phyloP scores from a whole-genome alignment of 2,797 vertebrate genomes.

The Alcedo atthis region DNA sequence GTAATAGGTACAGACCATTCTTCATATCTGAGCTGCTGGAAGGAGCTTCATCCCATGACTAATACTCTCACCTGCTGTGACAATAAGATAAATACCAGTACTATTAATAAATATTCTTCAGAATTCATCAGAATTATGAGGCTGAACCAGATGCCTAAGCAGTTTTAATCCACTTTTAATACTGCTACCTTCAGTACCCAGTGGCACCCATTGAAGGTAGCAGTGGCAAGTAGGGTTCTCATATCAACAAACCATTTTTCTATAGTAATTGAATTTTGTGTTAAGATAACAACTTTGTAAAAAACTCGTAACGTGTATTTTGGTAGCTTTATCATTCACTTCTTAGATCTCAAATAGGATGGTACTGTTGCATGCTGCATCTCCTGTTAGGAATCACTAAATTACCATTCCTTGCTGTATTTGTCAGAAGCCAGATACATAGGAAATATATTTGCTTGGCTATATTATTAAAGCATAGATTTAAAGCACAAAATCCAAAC shows the following conservation, averaged over 20 bases:
- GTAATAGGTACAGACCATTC: not conserved
- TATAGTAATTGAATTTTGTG: not conserved
- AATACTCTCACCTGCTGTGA: not conserved
- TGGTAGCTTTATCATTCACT: not conserved
- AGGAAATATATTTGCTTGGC: not conserved
- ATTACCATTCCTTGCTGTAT: not conserved
- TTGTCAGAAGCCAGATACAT: not conserved
- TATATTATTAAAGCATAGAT: not conserved
- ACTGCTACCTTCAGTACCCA: not conserved
- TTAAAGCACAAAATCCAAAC: not conserved
- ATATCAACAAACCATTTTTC: not conserved
- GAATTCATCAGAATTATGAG: not conserved
- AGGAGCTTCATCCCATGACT: not conserved
- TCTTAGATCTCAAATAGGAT: not conserved
- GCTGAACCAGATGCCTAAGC: not conserved
- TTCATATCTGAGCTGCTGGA: not conserved
- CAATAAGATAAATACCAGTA: not conserved
- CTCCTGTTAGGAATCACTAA: not conserved
- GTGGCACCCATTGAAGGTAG: too few relatives aligned
- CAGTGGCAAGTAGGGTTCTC: not conserved
- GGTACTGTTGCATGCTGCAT: not conserved
- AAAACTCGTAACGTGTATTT: not conserved
- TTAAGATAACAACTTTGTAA: not conserved
- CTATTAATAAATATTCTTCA: not conserved
- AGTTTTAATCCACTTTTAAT: not conserved